Evolutionary conservation across 2,888 invertebrate genomes (phyloP).

Genomic region (Eupithecia centaureata): DNA sequence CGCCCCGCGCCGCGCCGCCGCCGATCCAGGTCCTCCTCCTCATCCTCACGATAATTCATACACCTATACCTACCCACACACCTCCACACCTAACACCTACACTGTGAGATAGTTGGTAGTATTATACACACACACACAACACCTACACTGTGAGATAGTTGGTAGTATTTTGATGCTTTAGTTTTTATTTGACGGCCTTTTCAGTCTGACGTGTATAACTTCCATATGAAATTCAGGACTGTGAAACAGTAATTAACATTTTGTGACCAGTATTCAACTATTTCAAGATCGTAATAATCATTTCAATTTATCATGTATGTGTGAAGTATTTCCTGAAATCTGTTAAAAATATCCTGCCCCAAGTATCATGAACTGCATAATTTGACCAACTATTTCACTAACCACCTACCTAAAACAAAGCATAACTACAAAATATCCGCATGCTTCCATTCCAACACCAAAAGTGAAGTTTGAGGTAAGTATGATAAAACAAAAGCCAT

Average conservation of each 20-base stretch:
- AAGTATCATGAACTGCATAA: not conserved
- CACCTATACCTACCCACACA: constrained; percentile 9
- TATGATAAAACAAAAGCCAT: constrained; percentile 38
- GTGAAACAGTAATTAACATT: not conserved
- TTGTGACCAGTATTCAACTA: not conserved
- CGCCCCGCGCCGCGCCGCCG: constrained; percentile 86
- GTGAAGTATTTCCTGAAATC: not conserved
- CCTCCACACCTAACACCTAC: not conserved
- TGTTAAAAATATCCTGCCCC: not conserved
- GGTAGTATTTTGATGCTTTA: not conserved
- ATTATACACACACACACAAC: not conserved
- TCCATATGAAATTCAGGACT: not conserved
- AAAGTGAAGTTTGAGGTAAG: constrained; percentile 46
- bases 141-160: constrained; percentile 1
- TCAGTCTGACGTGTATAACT: not conserved
- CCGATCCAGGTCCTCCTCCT: constrained; percentile 89
- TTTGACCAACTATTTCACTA: constrained; percentile 5
- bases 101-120: not conserved
- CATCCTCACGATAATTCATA: constrained; percentile 86
- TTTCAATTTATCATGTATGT: not conserved
- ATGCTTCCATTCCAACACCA: constrained; percentile 39
- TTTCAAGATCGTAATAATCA: not conserved
- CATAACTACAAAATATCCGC: constrained; percentile 21
- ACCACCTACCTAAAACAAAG: constrained; percentile 17
- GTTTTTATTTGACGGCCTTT: not conserved